Conservation (phyloP, 1,140 invertebrate genomes). For the Belonocnema kinseyi region DNA sequence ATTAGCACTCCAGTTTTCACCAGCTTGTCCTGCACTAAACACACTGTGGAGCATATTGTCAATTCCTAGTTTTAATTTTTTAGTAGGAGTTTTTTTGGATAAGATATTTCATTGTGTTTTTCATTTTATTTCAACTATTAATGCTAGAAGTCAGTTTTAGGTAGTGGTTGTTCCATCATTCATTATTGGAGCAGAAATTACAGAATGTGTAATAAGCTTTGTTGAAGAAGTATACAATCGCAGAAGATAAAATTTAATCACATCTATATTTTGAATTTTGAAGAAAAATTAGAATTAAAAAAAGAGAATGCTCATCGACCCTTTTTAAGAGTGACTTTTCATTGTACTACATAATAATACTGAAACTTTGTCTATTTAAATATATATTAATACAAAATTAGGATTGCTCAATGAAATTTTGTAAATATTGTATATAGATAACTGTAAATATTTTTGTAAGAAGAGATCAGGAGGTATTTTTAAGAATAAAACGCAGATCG, state of each 20-base stretch:
- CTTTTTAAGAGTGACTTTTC: no score
- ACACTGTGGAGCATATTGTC: constrained; percentile 72
- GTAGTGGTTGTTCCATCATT: no score
- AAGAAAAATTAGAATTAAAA: no score
- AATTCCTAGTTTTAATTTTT: constrained; percentile 62
- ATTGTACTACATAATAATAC: no score
- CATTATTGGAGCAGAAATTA: no score
- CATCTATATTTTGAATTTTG: no score
- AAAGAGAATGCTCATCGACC: no score
- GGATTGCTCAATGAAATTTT: constrained; percentile 16
- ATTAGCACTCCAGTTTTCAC: constrained; percentile 20
- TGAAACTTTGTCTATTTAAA: background rate
- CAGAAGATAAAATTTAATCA: no score
- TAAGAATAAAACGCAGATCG: constrained; percentile 3
- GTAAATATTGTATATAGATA: constrained; percentile 54
- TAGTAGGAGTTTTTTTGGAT: background rate
- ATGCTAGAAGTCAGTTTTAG: no score
- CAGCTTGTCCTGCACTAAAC: constrained; percentile 61
- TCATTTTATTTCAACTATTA: background rate
- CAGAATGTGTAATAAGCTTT: no score
- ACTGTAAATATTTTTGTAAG: background rate
- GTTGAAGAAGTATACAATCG: no score
- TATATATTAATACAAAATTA: constrained; percentile 1
- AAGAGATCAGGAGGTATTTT: background rate
- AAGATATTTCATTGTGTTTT: background rate